Evolutionary conservation across 2,113 vertebrate genomes (phyloP), one percentile per base, ranked within the genome.

Genomic region (Hypocryptadius cinnamomeus): DNA sequence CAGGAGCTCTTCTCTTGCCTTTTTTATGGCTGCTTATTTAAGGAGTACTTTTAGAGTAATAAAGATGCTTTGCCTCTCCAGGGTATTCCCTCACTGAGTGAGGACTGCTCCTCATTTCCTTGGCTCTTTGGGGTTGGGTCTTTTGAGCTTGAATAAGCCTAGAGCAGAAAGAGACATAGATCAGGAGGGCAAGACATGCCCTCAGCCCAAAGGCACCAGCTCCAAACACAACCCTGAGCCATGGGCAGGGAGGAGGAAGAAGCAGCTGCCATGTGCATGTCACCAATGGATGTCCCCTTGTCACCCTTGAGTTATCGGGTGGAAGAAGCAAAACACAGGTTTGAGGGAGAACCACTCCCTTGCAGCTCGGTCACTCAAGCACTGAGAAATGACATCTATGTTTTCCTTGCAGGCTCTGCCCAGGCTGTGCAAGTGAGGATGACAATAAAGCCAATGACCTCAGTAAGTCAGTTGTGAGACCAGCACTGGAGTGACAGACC

Each of bases 351-450:
- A 22, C 24, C 44, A 9, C 44, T 61, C 22, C 31, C 40, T 63
- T 16, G 10, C 53, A 42, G 56, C 39, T 72, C 0, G 0, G 31
- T 21, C 6, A 1, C 60, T 48, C 2, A 1, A 53, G 59, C 57
- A 8, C 54, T 14, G 33, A 4, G 5, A n/a, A 30, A 12, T 90
- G 59, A 93, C 1, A 1, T 44, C 8, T 0, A 0, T n/a, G 70
- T 51, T 86, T 22, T 84, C 40, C 35, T 83, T 79, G 72, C 88
- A 96, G 90, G 90, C 27, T 96, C 35, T 92, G 83, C 65, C 11
- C 8, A 5, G 15, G 72, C 86, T 90, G 70, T 44, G 35, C 31
- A 8, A 72, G 54, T 0, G 1, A 80, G 53, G 90, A 63, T 2
- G 79, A 63, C 7, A 3, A 15, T 8, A 87, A 93, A 63, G 25